Conservation (phyloP, 2,113 vertebrate species). For the Regulus satrapa region DNA sequence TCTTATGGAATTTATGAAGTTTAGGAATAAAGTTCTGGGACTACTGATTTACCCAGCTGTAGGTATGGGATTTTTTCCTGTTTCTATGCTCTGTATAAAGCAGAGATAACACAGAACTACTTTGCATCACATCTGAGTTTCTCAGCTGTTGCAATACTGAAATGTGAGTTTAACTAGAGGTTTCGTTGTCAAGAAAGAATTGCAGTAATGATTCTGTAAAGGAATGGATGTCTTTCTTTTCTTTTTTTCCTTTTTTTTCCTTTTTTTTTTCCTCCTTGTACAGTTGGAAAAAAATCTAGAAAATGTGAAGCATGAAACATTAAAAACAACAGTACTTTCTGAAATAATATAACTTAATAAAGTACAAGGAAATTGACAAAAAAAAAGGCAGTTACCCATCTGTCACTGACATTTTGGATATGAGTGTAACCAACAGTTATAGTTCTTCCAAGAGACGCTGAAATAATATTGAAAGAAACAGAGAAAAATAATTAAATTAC, state of each 20-base stretch:
- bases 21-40: background rate
- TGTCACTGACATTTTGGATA: background rate
- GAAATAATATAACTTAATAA: conserved; percentile 9
- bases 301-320: background rate
- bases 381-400: background rate
- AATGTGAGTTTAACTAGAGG: background rate
- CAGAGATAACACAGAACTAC: background rate
- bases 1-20: background rate
- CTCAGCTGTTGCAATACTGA: background rate
- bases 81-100: background rate
- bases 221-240: background rate
- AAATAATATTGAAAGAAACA: background rate
- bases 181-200: background rate
- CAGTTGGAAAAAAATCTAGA: background rate
- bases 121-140: background rate
- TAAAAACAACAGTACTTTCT: conserved; percentile 23
- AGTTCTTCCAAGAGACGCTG: background rate
- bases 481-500: background rate
- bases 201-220: background rate
- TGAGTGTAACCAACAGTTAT: background rate
- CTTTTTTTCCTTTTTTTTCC: background rate
- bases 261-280: background rate
- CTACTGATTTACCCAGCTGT: background rate
- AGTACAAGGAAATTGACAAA: background rate
- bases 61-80: background rate